Base-by-base conservation (phyloP, 2,888 invertebrate species). In the Eupithecia inturbata region DNA sequence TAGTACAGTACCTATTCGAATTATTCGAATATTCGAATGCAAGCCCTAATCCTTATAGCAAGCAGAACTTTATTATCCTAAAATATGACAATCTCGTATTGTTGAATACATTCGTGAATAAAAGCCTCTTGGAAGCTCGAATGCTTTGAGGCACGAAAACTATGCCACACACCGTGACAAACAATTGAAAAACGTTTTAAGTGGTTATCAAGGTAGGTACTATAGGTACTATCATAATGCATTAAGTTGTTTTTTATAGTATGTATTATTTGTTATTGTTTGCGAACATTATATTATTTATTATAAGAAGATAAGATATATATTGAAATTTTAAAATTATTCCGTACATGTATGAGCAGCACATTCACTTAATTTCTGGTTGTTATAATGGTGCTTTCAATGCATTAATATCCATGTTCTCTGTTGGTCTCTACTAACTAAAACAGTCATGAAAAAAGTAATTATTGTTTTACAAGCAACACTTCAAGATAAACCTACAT, bases 251-350 rank as follows among this genome's bases (percentile, higher is more conserved):
- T 68, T 60, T 57, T 36, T 68, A 33, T 7, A 36, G n/a, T n/a
- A n/a, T n/a, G n/a, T 0, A 26, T 4, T 28, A 12, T 36, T n/a
- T 36, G 67, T 68, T 53, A 68, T 68, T 33, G 33, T 68, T 66
- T 66, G 28, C 22, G 53, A 49, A 53, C 63, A 63, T 68, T 57
- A 19, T 72, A 64, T 31, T 71, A 67, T 67, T 71, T 71, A 66
- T 60, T 45, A 7, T 63, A 63, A 10, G 63, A 28, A 63, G 63
- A 64, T 64, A 64, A 36, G 12, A 64, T 33, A 64, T 64, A 64
- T 64, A 4, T 33, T 64, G 63, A 3, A 64, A 33, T 63, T 64
- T 22, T 26, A 66, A 22, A 36, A 36, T 36, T 36, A 41, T 53
- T 53, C n/a, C n/a, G 49, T 49, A 49, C n/a, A 49, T 49, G n/a